phyloP scores from a whole-genome alignment of 2,113 vertebrate genomes.

The Dipodomys stephensi region DNA sequence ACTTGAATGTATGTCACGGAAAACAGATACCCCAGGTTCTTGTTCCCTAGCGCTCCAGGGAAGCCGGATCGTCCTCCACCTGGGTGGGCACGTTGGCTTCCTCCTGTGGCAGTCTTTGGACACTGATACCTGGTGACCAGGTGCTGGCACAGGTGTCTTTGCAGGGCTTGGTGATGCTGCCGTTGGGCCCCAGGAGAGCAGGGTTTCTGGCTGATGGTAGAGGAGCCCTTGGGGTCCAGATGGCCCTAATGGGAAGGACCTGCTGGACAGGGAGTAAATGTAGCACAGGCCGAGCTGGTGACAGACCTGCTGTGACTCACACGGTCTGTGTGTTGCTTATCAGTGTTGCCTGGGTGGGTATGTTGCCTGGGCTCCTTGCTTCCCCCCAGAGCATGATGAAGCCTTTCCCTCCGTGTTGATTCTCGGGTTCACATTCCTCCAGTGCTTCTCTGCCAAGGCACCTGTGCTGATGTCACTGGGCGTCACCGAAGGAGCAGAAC shows the following conservation, averaged over 20 bases:
- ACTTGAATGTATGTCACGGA: background rate
- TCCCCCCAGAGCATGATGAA: accelerated
- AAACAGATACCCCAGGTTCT: background rate
- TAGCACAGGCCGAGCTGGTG: accelerated
- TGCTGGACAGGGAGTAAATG: background rate
- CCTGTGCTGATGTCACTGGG: accelerated
- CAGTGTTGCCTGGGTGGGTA: background rate
- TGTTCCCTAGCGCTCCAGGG: background rate
- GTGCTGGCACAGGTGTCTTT: background rate
- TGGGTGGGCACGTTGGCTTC: background rate
- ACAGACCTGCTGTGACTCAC: background rate
- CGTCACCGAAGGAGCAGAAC: too few relatives aligned
- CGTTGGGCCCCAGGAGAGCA: background rate
- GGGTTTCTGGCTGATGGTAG: background rate
- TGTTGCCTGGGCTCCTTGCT: accelerated
- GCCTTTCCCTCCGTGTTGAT: background rate
- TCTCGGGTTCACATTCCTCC: background rate
- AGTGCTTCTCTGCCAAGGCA: background rate
- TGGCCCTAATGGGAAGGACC: background rate
- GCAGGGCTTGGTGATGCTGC: background rate
- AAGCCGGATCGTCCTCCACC: background rate
- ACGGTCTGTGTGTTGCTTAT: accelerated
- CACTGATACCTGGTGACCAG: background rate
- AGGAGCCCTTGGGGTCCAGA: background rate
- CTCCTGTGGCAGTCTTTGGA: slow-evolving; percentile 27